A percentile compares a stretch with the other conserved stretches of the same genome.
Evolutionary conservation across 2,113 vertebrate species (phyloP).

Genomic region (Stegastes partitus): DNA sequence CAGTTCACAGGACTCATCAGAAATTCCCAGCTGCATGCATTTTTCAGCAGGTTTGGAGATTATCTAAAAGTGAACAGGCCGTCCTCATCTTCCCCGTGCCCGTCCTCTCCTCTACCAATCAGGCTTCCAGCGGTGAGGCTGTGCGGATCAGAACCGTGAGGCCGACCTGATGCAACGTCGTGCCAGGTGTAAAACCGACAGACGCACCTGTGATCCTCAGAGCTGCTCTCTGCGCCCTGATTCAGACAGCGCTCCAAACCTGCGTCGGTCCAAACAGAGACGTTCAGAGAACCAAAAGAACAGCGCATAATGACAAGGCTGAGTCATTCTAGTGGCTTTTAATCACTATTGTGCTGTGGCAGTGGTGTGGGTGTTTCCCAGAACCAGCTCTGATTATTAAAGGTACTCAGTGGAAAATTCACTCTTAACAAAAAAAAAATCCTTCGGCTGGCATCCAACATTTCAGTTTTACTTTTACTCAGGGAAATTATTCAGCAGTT

Average conservation of each 20-base stretch:
- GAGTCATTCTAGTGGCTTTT: conserved; percentile 56
- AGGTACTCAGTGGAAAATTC: background rate
- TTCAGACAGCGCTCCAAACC: conserved; percentile 27
- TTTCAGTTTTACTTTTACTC: background rate
- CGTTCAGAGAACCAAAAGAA: conserved; percentile 29
- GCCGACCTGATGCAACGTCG: conserved; percentile 23
- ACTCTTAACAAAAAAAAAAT: conserved; percentile 22
- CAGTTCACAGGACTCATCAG: background rate
- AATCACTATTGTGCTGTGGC: conserved; percentile 25
- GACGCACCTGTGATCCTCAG: conserved; percentile 52
- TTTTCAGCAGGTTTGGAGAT: conserved; percentile 44
- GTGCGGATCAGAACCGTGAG: conserved; percentile 16
- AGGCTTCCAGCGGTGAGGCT: conserved; percentile 14
- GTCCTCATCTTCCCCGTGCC: conserved; percentile 22
- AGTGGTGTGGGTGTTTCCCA: conserved; percentile 35
- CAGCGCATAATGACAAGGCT: conserved; percentile 21
- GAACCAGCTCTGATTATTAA: conserved; percentile 27
- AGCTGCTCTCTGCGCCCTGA: conserved; percentile 38
- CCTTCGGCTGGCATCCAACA: background rate
- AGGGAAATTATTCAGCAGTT: background rate
- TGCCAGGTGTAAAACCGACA: conserved; percentile 47
- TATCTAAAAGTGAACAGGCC: conserved; percentile 18
- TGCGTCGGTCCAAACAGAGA: conserved; percentile 38
- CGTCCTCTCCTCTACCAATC: conserved; percentile 18
- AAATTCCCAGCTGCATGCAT: conserved; percentile 12